A percentile compares a stretch with the other conserved stretches of the same genome.
These are phyloP conservation scores for Dendrocincla tyrannina DNA, from an alignment of 2,797 vertebrate species.

Conservation along the genomic window DNA sequence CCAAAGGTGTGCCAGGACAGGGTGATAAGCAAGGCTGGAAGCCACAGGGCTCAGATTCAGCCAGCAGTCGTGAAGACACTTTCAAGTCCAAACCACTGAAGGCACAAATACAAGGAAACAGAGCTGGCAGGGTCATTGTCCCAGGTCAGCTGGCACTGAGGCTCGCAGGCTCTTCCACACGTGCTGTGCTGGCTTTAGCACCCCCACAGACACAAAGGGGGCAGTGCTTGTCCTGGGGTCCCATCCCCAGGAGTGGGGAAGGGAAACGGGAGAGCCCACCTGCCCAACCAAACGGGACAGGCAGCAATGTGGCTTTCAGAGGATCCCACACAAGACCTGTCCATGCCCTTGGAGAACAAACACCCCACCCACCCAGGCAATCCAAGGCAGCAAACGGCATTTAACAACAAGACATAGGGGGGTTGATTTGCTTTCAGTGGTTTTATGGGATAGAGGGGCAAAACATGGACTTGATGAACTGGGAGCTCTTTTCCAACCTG, in stretches of 20 bases:
- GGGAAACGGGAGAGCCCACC: background rate
- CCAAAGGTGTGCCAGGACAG: background rate
- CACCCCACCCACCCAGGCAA: background rate
- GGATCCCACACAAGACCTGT: background rate
- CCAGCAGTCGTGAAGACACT: background rate
- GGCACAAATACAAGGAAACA: background rate
- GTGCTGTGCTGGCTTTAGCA: fast-evolving
- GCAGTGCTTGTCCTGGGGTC: background rate
- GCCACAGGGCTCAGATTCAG: background rate
- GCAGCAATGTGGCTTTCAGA: background rate
- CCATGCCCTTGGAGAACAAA: background rate
- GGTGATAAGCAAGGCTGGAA: fast-evolving
- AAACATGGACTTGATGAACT: background rate
- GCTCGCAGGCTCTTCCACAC: background rate
- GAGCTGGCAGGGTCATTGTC: background rate
- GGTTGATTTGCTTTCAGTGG: background rate
- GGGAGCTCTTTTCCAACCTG: background rate
- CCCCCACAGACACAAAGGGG: background rate
- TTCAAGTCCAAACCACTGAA: background rate
- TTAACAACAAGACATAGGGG: background rate
- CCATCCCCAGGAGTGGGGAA: background rate
- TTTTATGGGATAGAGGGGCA: background rate
- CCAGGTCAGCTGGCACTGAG: background rate
- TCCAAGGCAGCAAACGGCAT: background rate
- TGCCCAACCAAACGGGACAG: background rate